Evolutionary conservation across 2,888 invertebrate species (phyloP).

Genomic region (Agrotis puta): DNA sequence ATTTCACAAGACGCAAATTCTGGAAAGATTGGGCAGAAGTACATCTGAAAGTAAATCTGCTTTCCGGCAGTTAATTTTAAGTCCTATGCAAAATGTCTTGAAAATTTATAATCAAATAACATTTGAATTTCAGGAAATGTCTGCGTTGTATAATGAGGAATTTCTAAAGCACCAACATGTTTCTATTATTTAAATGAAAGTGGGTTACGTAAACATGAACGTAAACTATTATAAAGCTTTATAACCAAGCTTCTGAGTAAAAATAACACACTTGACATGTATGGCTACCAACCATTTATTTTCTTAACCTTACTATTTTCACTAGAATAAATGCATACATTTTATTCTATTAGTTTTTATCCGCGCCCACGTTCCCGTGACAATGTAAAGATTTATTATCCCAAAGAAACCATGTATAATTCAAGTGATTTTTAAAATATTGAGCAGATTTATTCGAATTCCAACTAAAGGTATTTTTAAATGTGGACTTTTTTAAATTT

Average conservation of each 20-base stretch:
- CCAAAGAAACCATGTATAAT: conserved; percentile 20
- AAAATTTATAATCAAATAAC: background rate
- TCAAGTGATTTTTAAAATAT: conserved; percentile 47
- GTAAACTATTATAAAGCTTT: conserved; percentile 8
- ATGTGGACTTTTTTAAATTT: background rate
- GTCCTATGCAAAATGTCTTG: background rate
- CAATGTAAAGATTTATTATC: conserved; percentile 51
- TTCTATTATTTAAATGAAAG: conserved; percentile 23
- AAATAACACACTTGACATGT: conserved; percentile 43
- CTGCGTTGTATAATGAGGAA: conserved; percentile 7
- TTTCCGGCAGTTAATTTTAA: too few relatives aligned
- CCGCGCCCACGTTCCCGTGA: conserved; percentile 23
- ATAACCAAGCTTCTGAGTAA: conserved; percentile 28
- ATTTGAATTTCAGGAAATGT: background rate
- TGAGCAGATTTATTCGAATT: conserved; percentile 38
- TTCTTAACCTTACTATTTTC: conserved; percentile 25
- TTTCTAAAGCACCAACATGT: background rate
- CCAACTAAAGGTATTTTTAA: conserved; percentile 9
- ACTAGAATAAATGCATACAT: conserved; percentile 38
- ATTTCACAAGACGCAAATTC: too few relatives aligned
- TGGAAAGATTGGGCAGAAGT: too few relatives aligned
- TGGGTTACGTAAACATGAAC: conserved; percentile 28
- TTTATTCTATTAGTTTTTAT: conserved; percentile 45
- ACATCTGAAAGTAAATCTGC: too few relatives aligned
- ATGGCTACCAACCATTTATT: conserved; percentile 38